Conservation (phyloP, 2,113 vertebrate genomes). For the Desmodus rotundus region DNA sequence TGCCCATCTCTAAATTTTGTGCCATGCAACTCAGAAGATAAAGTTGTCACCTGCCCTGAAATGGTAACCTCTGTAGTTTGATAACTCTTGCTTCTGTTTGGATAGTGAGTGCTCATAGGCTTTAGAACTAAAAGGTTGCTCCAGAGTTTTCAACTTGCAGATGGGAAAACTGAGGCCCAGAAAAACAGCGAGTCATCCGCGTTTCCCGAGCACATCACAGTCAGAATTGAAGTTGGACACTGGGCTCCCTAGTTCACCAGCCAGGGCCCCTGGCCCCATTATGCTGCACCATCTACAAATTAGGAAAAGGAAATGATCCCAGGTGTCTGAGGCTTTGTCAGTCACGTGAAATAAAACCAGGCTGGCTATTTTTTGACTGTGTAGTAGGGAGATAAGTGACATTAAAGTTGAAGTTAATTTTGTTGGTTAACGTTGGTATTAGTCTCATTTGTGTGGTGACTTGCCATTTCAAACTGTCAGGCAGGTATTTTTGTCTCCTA, state of each 20-base stretch:
- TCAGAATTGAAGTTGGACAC: not conserved
- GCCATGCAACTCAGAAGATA: not conserved
- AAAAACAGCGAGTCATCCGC: not conserved
- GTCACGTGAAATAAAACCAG: not conserved
- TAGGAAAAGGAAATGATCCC: not conserved
- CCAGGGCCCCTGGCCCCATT: not conserved
- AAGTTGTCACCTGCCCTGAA: not conserved
- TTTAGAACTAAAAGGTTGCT: slow-evolving; percentile 13
- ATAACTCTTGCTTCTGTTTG: not conserved
- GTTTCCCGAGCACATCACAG: not conserved
- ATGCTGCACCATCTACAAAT: not conserved
- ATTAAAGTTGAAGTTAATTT: not conserved
- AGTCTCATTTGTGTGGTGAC: not conserved
- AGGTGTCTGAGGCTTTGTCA: not conserved
- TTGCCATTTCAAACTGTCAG: not conserved
- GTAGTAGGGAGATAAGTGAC: not conserved
- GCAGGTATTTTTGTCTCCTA: not conserved
- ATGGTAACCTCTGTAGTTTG: not conserved
- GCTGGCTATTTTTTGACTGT: not conserved
- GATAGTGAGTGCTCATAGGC: not conserved
- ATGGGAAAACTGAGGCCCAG: slow-evolving; percentile 14
- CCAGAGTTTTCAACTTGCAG: slow-evolving; percentile 1
- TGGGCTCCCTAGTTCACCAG: not conserved
- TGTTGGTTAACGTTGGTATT: not conserved
- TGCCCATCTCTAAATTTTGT: not conserved